Base-by-base conservation (phyloP, 2,888 invertebrate genomes). In the Rhamnusium bicolor region DNA sequence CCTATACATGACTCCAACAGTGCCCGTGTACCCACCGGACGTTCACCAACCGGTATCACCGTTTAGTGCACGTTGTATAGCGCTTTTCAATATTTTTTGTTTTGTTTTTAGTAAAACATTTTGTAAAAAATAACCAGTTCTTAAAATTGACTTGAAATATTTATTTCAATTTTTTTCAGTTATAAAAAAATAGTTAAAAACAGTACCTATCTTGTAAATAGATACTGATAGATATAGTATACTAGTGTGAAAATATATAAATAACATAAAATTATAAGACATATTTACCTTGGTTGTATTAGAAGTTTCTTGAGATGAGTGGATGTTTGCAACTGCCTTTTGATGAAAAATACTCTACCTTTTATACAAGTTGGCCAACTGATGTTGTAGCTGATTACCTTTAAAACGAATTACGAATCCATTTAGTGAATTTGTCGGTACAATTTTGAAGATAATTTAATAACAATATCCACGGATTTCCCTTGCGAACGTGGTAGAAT, bases 391-490 rank as follows among this genome's bases (percentile, higher is more conserved):
- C 40, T 73, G 58, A 67, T 67, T 67, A 54, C 18, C 29, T 67
- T 56, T 27, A 21, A 71, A 77, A 77, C 72, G 76, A 77, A 82
- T 81, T 80, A 79, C 69, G 68, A 71, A 76, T 75, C 81, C 79
- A 81, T 81, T 81, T 79, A 72, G 67, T 8, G 56, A 67, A 56
- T 67, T 67, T 67, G 67, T 40, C 72, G 71, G 69, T 76, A 74
- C 72, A 75, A 78, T 69, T 75, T 69, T 53, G 54, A 69, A 75
- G 73, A 65, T 77, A 81, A 82, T 81, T 78, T 75, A 80, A 81
- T 82, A 77, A 81, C 69, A 53, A 68, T 51, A 67, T 49, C 19
- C 54, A 61, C 62, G 63, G 47, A 81, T 81, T 81, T 81, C 82
- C 81, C 82, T 32, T 29, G 79, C 71, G 79, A 56, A 54, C 62